phyloP scores from a whole-genome alignment of 1,140 invertebrate species.

The Drosophila trapezifrons region DNA sequence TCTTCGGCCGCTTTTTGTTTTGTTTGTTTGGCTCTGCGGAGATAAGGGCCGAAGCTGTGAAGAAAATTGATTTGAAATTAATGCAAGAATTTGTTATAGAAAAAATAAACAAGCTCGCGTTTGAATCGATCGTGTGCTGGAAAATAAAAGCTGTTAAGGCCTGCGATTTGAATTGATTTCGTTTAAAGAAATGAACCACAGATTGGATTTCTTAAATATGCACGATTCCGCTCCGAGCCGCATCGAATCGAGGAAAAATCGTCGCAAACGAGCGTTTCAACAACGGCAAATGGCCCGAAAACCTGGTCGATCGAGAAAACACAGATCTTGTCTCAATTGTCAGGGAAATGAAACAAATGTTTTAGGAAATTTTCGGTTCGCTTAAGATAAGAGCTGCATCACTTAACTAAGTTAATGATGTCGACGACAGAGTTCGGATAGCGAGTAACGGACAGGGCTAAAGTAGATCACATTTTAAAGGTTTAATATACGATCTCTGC shows the following conservation, averaged over 20 bases:
- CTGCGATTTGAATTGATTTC: constrained; percentile 79
- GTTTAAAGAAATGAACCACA: constrained; percentile 68
- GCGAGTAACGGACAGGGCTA: constrained; percentile 12
- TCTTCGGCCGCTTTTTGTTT: constrained; percentile 32
- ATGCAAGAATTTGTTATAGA: constrained; percentile 84
- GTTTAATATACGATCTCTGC: background rate
- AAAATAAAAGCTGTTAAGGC: constrained; percentile 69
- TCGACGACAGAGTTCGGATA: constrained; percentile 2
- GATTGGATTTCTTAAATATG: constrained; percentile 57
- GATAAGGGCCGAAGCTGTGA: constrained; percentile 72
- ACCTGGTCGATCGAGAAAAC: constrained; percentile 47
- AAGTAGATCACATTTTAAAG: constrained; percentile 27
- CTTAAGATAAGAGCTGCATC: constrained; percentile 48
- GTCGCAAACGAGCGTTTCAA: constrained; percentile 24
- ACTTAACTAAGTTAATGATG: constrained; percentile 28
- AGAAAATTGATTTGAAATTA: constrained; percentile 84
- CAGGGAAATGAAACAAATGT: constrained; percentile 50
- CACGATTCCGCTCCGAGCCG: constrained; percentile 11
- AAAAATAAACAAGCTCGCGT: constrained; percentile 80
- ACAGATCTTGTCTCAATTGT: constrained; percentile 66
- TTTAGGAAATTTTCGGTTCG: constrained; percentile 38
- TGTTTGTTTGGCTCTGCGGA: constrained; percentile 36
- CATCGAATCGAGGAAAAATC: constrained; percentile 36
- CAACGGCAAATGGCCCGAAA: constrained; percentile 46
- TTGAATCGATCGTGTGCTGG: constrained; percentile 68